Evolutionary conservation across 2,888 invertebrate species (phyloP), one percentile per base, ranked within the genome.

Genomic region (Napeogenes inachia): DNA sequence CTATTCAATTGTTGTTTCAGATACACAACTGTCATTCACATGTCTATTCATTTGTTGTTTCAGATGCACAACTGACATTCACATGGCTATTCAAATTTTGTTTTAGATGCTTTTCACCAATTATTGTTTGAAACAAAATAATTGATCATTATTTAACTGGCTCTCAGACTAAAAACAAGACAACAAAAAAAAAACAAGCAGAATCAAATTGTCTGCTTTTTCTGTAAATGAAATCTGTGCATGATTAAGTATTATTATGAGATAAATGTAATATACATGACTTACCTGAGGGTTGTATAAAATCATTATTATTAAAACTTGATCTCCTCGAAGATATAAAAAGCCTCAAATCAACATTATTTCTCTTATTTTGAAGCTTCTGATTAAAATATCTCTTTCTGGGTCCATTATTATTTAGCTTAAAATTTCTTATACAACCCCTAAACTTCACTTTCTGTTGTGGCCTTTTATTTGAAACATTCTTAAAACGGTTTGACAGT

Each of bases 401-500:
- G 4, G 13, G 56, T 38, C 45, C 56, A 56, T 21, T 12, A 30
- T 4, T 47, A 54, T 46, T 54, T 30, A 30, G 12, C 50, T 50
- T 50, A 30, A 50, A 50, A 50, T 50, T 50, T 12, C 50, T 50
- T 30, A 30, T 50, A 21, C 6, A n/a, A 10, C 21, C 50, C 8
- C 12, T 30, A 30, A 30, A 30, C 30, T 50, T 50, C 0, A 21
- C 8, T 30, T 50, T 21, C 8, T 50, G 30, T 50, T 21, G 50
- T 30, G 50, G 10, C n/a, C n/a, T 8, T 2, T 50, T 30, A 30
- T 50, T 50, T 33, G 61, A 13, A 32, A 58, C 8, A 47, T 45
- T 62, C 59, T 56, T 58, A 54, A 60, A 64, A 57, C 59, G 61
- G n/a, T 46, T 59, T 53, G 56, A 62, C 50, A 62, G 53, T 4